Base-by-base conservation (phyloP, 2,113 vertebrate species). In the Ciconia maguari region DNA sequence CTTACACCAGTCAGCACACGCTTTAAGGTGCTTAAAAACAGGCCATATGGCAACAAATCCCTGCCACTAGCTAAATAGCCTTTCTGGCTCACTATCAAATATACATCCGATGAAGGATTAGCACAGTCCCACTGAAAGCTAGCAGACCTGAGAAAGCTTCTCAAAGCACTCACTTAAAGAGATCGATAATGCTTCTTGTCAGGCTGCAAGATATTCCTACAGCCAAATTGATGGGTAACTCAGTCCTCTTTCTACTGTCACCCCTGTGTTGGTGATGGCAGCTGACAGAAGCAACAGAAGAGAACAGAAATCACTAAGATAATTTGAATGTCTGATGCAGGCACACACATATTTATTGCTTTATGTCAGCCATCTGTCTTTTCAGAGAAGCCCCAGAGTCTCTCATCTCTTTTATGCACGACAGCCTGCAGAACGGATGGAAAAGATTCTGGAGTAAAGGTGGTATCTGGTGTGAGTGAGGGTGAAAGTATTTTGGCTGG, bases 391-490 rank as follows among this genome's bases (percentile, higher is more conserved):
- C 11, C 25, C 21, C 26, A 18, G 65, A 61, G 36, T 13, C 41
- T 65, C 77, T 62, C 41, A 42, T 25, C 52, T 85, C 74, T 71
- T 57, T 69, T 57, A 32, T 6, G 18, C 54, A 54, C 3, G 7
- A 52, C 85, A 94, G 54, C 21, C 71, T 38, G 32, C 29, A 42
- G 51, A 15, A 90, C 7, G 16, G 83, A 86, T 61, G 71, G 90
- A 89, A 77, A 57, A 86, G 32, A 84, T 80, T 72, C 46, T 30
- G 49, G 71, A 83, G 49, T 57, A 69, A 91, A 96, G 78, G 78
- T 97, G 75, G 71, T 55, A 96, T 79, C 34, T 92, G 58, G 22
- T 34, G 32, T 89, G 87, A 96, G 18, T 69, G 84, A 94, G 52
- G 36, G 21, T 77, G 44, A 19, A 93, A 91, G 46, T 58, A 94